Percentiles rank a stretch among this genome's conserved stretches.
Conservation (phyloP, 2,113 vertebrate genomes). For the Macroglossus sobrinus region DNA sequence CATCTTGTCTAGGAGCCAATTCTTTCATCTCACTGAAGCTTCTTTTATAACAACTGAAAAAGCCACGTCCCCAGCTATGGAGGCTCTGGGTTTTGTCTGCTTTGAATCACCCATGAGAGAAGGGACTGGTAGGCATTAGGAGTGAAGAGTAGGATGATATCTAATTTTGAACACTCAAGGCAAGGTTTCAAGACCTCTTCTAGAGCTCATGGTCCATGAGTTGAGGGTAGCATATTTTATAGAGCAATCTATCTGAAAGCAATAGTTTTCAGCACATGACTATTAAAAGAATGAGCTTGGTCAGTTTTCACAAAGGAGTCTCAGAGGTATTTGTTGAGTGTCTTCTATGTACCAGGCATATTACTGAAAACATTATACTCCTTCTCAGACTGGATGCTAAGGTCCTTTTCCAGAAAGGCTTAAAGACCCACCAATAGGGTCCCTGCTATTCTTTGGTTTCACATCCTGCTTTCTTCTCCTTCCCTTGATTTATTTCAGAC, state of each 20-base stretch:
- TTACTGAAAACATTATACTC: neutral
- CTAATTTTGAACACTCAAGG: neutral
- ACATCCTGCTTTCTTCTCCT: neutral
- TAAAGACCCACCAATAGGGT: neutral
- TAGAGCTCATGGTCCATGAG: neutral
- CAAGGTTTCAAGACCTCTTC: neutral
- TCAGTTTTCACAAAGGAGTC: neutral
- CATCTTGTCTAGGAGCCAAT: neutral
- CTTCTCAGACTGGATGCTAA: neutral
- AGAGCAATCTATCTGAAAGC: neutral
- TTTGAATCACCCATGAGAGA: neutral
- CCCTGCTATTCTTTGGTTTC: neutral
- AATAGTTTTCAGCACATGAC: neutral
- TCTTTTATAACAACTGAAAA: neutral
- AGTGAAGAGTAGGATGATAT: neutral
- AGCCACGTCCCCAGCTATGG: accelerated
- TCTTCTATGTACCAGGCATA: no score
- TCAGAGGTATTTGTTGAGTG: neutral
- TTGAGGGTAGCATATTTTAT: neutral
- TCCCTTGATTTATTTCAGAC: neutral
- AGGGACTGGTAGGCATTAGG: neutral
- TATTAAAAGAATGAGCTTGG: no score
- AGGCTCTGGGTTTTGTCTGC: neutral
- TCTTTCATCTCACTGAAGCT: neutral
- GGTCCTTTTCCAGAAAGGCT: neutral